Percentiles rank a stretch among this genome's conserved stretches.
Conservation (phyloP, 2,797 vertebrate species). For the Diceros bicornis region DNA sequence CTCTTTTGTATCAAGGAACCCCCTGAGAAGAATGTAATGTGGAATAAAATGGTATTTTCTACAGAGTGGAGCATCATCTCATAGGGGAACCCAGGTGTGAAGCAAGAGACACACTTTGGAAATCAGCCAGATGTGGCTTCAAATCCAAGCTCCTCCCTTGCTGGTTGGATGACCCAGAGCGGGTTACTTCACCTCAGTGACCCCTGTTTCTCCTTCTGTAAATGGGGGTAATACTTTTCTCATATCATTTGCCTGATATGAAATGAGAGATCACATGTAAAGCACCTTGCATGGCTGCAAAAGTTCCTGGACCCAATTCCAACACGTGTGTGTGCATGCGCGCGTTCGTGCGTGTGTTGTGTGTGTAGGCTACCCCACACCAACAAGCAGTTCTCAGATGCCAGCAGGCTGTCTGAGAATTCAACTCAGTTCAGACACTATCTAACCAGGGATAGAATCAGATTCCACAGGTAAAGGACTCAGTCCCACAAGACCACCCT, state of each 20-base stretch:
- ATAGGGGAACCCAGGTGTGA: not conserved
- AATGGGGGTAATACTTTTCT: not conserved
- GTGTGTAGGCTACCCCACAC: too few species aligned
- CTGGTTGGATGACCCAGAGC: not conserved
- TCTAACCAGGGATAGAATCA: too few species aligned
- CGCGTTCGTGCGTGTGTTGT: too few species aligned
- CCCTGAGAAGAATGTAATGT: not conserved
- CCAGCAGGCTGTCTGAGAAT: too few species aligned
- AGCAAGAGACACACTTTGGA: not conserved
- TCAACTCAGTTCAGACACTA: too few species aligned
- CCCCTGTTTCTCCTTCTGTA: not conserved
- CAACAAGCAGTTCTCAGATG: too few species aligned
- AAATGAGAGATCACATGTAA: not conserved
- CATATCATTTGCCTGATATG: not conserved
- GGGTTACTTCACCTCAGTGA: not conserved
- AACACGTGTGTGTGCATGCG: too few species aligned
- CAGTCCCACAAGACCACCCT: too few species aligned
- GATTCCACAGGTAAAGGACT: too few species aligned
- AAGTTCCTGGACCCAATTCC: too few species aligned
- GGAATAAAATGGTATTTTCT: not conserved
- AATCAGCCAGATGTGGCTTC: not conserved
- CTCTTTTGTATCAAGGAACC: not conserved
- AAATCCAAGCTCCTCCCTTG: not conserved
- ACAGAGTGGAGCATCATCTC: not conserved
- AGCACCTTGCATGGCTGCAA: not conserved